phyloP scores from a whole-genome alignment of 2,113 vertebrate species.

The Canis aureus region DNA sequence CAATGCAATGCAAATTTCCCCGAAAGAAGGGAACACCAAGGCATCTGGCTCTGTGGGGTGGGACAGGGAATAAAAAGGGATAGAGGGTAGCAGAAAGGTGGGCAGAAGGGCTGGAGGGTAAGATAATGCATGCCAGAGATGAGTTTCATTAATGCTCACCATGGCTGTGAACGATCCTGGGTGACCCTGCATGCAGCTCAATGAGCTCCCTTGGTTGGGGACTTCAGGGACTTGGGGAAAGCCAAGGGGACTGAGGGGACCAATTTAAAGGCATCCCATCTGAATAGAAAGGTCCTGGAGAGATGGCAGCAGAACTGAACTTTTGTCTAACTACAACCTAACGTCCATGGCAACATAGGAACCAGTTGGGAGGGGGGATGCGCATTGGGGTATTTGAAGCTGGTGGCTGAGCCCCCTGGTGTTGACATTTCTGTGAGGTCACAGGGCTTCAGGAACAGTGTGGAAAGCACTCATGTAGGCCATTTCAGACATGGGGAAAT shows the following conservation, averaged over 20 bases:
- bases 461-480: too few relatives aligned
- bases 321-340: neutral
- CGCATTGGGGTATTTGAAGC: too few relatives aligned
- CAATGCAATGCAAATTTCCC: neutral
- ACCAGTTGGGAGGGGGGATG: rapidly evolving
- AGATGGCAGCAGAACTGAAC: neutral
- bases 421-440: neutral
- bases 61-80: too few relatives aligned
- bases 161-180: neutral
- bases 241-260: too few relatives aligned
- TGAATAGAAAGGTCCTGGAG: neutral
- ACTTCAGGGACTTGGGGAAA: neutral
- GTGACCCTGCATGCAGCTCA: neutral
- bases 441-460: neutral
- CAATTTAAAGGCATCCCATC: neutral
- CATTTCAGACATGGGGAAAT: neutral
- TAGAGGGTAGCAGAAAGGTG: neutral
- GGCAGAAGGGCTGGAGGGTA: neutral
- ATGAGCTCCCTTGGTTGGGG: neutral
- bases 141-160: neutral
- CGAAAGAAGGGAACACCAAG: neutral
- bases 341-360: neutral
- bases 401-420: neutral
- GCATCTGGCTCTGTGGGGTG: neutral
- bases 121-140: neutral